Evolutionary conservation across 2,113 vertebrate species (phyloP).

Genomic region (Corythoichthys haematopterus): DNA sequence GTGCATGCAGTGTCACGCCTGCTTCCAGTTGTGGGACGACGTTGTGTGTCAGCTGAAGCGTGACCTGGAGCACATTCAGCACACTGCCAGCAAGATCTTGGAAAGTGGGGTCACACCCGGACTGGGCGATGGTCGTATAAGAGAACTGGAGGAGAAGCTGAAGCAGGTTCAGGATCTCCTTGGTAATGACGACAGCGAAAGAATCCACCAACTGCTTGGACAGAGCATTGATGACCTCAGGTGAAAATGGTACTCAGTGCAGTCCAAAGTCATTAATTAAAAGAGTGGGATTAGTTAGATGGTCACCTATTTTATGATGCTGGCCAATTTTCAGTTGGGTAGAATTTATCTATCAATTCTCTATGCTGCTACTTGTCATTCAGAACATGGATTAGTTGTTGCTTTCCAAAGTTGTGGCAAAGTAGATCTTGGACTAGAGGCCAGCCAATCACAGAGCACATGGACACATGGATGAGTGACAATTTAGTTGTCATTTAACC

Average conservation of each 20-base stretch:
- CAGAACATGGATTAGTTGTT: too few species aligned
- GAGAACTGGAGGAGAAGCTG: constrained; percentile 71
- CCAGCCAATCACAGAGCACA: too few species aligned
- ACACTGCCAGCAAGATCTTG: constrained; percentile 49
- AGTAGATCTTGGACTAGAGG: too few species aligned
- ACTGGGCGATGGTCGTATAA: constrained; percentile 56
- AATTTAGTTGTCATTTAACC: too few species aligned
- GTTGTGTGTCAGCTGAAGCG: constrained; percentile 58
- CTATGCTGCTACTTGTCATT: too few species aligned
- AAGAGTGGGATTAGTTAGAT: neutral
- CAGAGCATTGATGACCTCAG: constrained; percentile 72
- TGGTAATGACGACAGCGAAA: constrained; percentile 25
- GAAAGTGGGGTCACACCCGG: constrained; percentile 48
- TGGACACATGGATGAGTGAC: too few species aligned
- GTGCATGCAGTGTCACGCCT: constrained; percentile 76
- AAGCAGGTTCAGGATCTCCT: constrained; percentile 62
- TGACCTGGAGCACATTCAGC: constrained; percentile 57
- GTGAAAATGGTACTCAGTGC: constrained; percentile 32
- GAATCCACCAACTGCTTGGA: constrained; percentile 57
- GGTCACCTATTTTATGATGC: too few species aligned
- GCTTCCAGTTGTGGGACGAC: constrained; percentile 81
- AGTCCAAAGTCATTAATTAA: neutral
- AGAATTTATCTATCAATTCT: too few species aligned
- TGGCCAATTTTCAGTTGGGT: too few species aligned
- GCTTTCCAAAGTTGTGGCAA: too few species aligned